Evolutionary conservation across 2,113 vertebrate species (phyloP).

Genomic region (Brachypodius melanocephalos): DNA sequence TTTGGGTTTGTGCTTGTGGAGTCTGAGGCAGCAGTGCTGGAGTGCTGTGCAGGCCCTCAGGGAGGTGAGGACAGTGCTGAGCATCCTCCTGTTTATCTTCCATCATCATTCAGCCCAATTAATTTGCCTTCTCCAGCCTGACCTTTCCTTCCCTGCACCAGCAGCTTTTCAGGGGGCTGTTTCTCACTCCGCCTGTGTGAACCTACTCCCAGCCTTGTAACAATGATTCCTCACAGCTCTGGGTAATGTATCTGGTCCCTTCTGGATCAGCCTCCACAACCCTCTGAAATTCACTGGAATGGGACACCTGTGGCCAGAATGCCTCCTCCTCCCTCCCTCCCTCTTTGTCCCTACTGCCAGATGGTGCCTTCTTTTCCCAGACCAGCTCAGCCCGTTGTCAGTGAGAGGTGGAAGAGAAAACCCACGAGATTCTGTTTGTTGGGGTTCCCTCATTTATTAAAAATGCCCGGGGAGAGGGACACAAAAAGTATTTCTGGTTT

Average conservation of each 20-base stretch:
- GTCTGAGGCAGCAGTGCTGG: background rate
- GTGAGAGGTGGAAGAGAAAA: background rate
- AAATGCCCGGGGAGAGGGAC: background rate
- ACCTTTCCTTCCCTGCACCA: background rate
- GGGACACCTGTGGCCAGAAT: background rate
- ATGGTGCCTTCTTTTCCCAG: background rate
- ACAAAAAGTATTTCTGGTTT: background rate
- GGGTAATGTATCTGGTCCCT: background rate
- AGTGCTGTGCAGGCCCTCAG: background rate
- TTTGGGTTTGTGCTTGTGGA: background rate
- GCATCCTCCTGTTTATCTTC: background rate
- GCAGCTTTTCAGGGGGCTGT: background rate
- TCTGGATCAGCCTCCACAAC: background rate
- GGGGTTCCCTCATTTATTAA: background rate
- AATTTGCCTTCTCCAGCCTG: background rate
- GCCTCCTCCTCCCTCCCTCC: background rate
- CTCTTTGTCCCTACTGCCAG: background rate
- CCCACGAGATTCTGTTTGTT: background rate
- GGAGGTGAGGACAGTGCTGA: background rate
- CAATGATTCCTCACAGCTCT: background rate
- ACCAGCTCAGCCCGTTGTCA: background rate
- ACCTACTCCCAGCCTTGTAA: accelerated
- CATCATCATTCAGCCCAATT: background rate
- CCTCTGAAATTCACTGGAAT: background rate
- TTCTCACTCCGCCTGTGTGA: background rate